Conservation (phyloP, 2,113 vertebrate genomes). For the Neodon shergylaensis region DNA sequence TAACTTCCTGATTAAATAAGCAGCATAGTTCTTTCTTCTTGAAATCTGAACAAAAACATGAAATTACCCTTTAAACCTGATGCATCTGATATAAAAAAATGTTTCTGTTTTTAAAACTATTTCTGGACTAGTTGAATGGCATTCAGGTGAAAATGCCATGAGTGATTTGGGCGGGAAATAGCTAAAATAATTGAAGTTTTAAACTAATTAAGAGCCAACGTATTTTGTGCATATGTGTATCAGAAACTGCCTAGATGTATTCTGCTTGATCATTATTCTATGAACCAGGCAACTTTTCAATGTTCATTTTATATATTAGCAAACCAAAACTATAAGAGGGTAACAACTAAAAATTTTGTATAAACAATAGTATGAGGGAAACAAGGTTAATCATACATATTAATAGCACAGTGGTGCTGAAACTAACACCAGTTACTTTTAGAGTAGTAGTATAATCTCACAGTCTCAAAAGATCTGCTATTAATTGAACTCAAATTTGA, state of each 20-base stretch:
- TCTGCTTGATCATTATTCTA: background rate
- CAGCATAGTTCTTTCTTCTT: no score
- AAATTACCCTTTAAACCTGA: background rate
- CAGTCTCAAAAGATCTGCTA: background rate
- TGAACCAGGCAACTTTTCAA: background rate
- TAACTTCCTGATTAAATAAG: no score
- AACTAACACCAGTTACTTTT: background rate
- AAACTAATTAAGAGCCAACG: background rate
- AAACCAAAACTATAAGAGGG: background rate
- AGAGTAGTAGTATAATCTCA: background rate
- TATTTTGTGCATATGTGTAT: background rate
- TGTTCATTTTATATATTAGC: background rate
- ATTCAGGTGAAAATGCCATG: background rate
- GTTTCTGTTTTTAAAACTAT: background rate
- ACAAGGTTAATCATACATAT: accelerated
- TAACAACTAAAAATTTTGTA: background rate
- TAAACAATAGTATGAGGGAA: background rate
- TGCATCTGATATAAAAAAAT: background rate
- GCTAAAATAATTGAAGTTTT: conserved; percentile 25
- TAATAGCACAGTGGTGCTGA: background rate
- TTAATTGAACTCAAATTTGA: background rate
- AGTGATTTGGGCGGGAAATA: background rate
- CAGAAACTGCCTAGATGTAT: background rate
- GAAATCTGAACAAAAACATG: no score
- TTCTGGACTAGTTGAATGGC: background rate